Evolutionary conservation across 2,113 vertebrate genomes (phyloP).

Genomic region (Bos taurus): ARS-UCD2.0 NC_037335.1:51755501-51756000

Average conservation of each 20-base stretch:
- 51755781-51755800: background rate
- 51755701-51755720: background rate
- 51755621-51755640: background rate
- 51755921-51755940: background rate
- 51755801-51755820: background rate
- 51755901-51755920: background rate
- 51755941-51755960: background rate
- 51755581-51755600: background rate
- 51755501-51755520: background rate
- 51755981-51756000: background rate
- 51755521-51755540: background rate
- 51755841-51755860: background rate
- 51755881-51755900: background rate
- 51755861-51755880: background rate
- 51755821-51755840: background rate
- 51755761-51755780: background rate
- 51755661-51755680: background rate
- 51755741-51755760: constrained; percentile 1
- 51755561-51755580: background rate
- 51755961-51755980: background rate
- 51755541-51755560: background rate
- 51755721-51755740: background rate
- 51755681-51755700: background rate
- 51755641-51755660: background rate
- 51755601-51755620: background rate